Conservation (phyloP, 2,888 invertebrate genomes). For the Aphidoletes aphidimyza region DNA sequence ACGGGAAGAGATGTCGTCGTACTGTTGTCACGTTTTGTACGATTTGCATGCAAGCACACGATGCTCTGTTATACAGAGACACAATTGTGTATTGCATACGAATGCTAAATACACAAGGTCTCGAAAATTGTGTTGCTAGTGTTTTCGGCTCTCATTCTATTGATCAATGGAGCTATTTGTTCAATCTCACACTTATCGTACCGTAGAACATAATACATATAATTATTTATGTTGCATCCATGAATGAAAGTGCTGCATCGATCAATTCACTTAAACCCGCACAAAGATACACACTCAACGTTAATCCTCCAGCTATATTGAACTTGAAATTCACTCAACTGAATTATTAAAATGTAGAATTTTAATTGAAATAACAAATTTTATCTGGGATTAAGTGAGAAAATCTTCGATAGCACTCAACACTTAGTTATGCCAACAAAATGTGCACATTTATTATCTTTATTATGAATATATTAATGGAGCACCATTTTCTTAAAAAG, state of each 20-base stretch:
- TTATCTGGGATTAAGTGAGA: background rate
- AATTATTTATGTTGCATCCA: no score
- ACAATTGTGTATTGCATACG: background rate
- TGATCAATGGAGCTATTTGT: background rate
- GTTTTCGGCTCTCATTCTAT: background rate
- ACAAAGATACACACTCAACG: no score
- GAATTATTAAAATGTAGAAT: slow-evolving; percentile 1
- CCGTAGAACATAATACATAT: background rate
- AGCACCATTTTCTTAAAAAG: no score
- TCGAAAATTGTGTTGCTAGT: background rate
- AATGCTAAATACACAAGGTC: background rate
- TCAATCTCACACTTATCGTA: background rate
- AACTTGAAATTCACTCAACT: background rate
- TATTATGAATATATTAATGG: no score
- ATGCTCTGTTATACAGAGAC: no score
- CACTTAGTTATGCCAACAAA: background rate
- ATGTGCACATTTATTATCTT: background rate
- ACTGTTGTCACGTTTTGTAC: background rate
- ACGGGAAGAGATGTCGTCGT: background rate
- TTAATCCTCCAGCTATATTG: background rate
- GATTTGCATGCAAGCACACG: slow-evolving; percentile 7
- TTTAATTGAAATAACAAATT: slow-evolving; percentile 19
- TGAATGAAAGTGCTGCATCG: no score
- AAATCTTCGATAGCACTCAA: background rate
- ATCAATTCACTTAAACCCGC: no score